A percentile compares a stretch with the other conserved stretches of the same genome.
These are phyloP conservation scores for Boleophthalmus pectinirostris DNA, from an alignment of 2,113 vertebrate genomes.

Conservation along the genomic window DNA sequence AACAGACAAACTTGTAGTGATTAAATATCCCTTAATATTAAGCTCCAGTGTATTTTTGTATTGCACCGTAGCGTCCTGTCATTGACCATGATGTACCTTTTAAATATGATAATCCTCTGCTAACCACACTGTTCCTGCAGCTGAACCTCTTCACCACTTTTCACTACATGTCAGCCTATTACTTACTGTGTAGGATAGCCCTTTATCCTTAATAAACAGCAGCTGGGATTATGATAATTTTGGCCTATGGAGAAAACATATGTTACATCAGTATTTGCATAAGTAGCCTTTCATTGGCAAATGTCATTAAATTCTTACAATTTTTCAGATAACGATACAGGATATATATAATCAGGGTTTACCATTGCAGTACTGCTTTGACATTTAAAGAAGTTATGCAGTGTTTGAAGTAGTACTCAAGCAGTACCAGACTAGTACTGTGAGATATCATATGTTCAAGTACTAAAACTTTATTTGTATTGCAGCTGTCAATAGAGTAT, in stretches of 20 bases:
- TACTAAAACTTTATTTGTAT: slow-evolving; percentile 15
- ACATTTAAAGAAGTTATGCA: not conserved
- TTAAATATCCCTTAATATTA: slow-evolving; percentile 5
- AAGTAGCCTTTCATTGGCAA: slow-evolving; percentile 32
- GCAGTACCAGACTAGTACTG: not conserved
- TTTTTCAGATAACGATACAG: slow-evolving; percentile 14
- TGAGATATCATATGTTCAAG: not conserved
- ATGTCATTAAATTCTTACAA: slow-evolving; percentile 36
- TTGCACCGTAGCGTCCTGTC: slow-evolving; percentile 15
- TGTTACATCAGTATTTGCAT: slow-evolving; percentile 44
- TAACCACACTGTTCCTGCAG: slow-evolving; percentile 33
- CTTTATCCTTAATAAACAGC: slow-evolving; percentile 19
- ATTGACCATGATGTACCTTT: slow-evolving; percentile 30
- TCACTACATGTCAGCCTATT: slow-evolving; percentile 38
- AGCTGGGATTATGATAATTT: slow-evolving; percentile 59
- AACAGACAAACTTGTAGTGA: not conserved
- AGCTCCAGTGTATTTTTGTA: slow-evolving; percentile 19
- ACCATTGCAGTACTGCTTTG: not conserved
- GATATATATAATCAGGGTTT: slow-evolving; percentile 6
- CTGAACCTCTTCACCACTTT: slow-evolving; percentile 36
- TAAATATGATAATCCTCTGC: slow-evolving; percentile 51
- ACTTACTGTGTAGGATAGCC: slow-evolving; percentile 33
- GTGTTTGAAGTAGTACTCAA: not conserved
- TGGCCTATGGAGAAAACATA: slow-evolving; percentile 20
- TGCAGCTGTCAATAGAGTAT: slow-evolving; percentile 88